phyloP scores from a whole-genome alignment of 2,113 vertebrate genomes.

The Gadus chalcogrammus region DNA sequence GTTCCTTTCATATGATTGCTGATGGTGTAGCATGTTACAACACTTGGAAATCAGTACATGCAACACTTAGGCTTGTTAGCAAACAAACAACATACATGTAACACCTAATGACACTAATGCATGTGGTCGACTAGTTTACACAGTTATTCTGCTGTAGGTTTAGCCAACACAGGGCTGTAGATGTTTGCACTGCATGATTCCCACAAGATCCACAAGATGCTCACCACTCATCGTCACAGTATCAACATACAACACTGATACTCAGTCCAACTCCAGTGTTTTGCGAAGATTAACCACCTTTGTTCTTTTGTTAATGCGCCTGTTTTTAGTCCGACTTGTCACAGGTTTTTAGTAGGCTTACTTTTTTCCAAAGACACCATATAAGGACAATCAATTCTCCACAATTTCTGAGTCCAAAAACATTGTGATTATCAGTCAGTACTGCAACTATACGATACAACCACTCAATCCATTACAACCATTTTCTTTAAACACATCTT shows the following conservation, averaged over 20 bases:
- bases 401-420: no score
- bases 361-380: not conserved
- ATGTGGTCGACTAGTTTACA: conserved; percentile 28
- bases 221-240: conserved; percentile 10
- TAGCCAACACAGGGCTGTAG: conserved; percentile 5
- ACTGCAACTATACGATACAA: no score
- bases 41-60: conserved; percentile 2
- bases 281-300: not conserved
- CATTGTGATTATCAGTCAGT: no score
- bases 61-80: conserved; percentile 23
- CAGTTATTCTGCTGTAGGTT: conserved; percentile 20
- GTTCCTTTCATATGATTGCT: conserved; percentile 4
- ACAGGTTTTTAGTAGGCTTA: not conserved
- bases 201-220: conserved; percentile 8
- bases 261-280: conserved; percentile 10
- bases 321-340: no score
- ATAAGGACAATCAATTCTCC: no score
- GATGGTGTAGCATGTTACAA: no score
- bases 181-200: not conserved
- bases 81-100: conserved; percentile 5
- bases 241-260: not conserved
- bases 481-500: no score
- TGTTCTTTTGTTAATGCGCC: no score
- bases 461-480: no score
- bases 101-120: conserved; percentile 39